Evolutionary conservation across 2,797 vertebrate genomes (phyloP), one percentile per base, ranked within the genome.

Genomic region (Sitta carolinensis): DNA sequence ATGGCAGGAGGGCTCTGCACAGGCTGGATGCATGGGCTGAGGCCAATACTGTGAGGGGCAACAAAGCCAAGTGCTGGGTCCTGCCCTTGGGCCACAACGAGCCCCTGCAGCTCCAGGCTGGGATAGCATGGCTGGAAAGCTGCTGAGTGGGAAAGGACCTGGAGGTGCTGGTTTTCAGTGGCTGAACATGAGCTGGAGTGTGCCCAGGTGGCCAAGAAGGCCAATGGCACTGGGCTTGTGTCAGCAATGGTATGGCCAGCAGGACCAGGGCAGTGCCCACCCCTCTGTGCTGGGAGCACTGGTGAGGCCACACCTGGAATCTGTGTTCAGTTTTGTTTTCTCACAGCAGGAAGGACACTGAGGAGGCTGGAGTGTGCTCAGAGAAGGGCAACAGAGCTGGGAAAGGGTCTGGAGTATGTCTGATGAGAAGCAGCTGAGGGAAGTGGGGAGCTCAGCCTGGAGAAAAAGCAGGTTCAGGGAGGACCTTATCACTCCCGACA

Each of bases 91-190:
- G 9, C 25, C 76, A 36, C 29, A 40, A 6, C 18, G 52, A 58
- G 9, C 16, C 11, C 8, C 43, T 45, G 43, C 43, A 45, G 43
- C 43, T 45, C 43, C 43, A 45, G 43, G 43, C 43, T 45, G 40
- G 16, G 26, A 7, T 5, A 10, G 38, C 62, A 30, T 4, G 11
- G 12, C 27, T 76, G n/a, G 32, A 36, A n/a, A 73, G 10, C 7
- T 79, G 62, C 22, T 2, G 7, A 32, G n/a, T 1, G 2, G 15
- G 1, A 42, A 55, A 66, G 7, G 47, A 17, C 3, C 25, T 57
- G 52, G 2, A 1, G 6, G 18, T 43, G 29, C 9, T 68, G 23
- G 20, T 45, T 1, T 0, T 6, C 7, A 21, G 25, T 3, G 3
- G 8, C 17, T 83, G 42, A 43, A 43, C 3, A 17, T 7, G 34